phyloP scores from a whole-genome alignment of 1,140 invertebrate genomes.

The Macrobrachium nipponense region DNA sequence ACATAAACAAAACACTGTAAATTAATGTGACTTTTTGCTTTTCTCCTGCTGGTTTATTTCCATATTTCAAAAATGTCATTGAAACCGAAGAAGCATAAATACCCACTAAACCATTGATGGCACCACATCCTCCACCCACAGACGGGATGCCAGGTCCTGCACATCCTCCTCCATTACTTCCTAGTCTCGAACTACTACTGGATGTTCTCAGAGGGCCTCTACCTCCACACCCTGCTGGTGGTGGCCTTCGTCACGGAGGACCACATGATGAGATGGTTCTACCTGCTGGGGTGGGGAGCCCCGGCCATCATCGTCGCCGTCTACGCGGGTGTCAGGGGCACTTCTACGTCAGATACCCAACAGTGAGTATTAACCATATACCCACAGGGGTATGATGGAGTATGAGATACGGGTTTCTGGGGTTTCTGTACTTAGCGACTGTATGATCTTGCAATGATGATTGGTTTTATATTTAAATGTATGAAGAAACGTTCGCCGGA shows the following conservation, averaged over 20 bases:
- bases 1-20: no score
- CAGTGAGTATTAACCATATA: slow-evolving; percentile 20
- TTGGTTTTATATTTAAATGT: no score
- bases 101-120: no score
- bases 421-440: no score
- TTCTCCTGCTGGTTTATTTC: no score
- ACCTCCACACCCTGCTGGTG: slow-evolving; percentile 69
- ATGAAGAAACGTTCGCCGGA: no score
- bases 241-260: slow-evolving; percentile 68
- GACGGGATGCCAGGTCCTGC: slow-evolving; percentile 83
- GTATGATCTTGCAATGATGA: no score
- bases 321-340: slow-evolving; percentile 48
- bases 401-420: not conserved
- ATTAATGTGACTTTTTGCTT: no score
- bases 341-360: not conserved
- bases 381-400: not conserved
- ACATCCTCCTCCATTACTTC: slow-evolving; percentile 88
- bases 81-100: no score
- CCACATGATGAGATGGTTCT: slow-evolving; percentile 67
- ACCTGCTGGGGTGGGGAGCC: slow-evolving; percentile 68
- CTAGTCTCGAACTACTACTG: slow-evolving; percentile 93
- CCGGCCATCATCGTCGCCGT: slow-evolving; percentile 46
- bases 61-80: no score
- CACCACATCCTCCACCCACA: slow-evolving; percentile 67
- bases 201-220: slow-evolving; percentile 86